Base-by-base conservation (phyloP, 2,888 invertebrate genomes). In the Thymelicus lineola region DNA sequence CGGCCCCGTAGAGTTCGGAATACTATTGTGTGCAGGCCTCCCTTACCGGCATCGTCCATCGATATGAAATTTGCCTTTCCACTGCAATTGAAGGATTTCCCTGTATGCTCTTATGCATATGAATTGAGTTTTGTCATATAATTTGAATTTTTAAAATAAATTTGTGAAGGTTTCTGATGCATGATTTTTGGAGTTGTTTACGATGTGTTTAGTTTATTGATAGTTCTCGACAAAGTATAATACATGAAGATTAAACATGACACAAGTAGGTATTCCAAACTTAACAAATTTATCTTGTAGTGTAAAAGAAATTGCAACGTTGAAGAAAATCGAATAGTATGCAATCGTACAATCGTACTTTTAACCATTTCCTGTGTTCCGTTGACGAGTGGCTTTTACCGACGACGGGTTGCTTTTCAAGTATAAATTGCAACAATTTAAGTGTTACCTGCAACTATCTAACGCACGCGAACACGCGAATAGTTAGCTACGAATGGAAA, bases 391-490 rank as follows among this genome's bases (percentile, higher is more conserved):
- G 88, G 80, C 84, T 87, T 85, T 87, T 82, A 81, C 84, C 80
- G 82, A 80, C 82, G 81, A 83, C 80, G 80, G 84, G 79, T 83
- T 82, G 85, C 84, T 83, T 82, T 88, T 88, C 85, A 85, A 91
- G 88, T 87, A 86, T 89, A 92, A 91, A 93, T 90, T 91, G 91
- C 90, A 88, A 89, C 88, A 91, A 91, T 91, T 93, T 93, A 89
- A 91, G 89, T 89, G 88, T 88, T 86, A 87, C 89, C 86, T 86
- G 84, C 86, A 84, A 86, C 87, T 89, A 80, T 83, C 83, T 78
- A 79, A 87, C 82, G 82, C 93, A 93, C 93, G 93, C 93, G 85
- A 93, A 74, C 93, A 92, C 93, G 93, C 91, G 83, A 91, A 75
- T 77, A 73, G 74, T 80, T 75, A 35, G 74, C 73, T 76, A 75